Evolutionary conservation across 1,140 invertebrate genomes (phyloP).

Genomic region (Sesamia nonagrioides): DNA sequence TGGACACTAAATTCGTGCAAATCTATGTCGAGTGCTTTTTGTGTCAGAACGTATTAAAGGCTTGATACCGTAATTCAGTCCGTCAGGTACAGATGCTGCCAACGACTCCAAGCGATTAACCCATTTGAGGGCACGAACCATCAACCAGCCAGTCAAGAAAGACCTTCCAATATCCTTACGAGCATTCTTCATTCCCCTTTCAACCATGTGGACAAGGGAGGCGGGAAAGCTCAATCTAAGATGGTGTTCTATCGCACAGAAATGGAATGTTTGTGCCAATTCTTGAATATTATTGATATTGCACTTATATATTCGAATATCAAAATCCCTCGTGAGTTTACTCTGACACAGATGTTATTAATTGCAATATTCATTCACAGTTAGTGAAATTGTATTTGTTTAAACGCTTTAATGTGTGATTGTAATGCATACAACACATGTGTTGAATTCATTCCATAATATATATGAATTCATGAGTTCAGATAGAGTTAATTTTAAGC

Average conservation of each 20-base stretch:
- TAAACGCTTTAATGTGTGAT: constrained; percentile 16
- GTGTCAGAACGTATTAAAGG: constrained; percentile 59
- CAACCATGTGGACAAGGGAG: constrained; percentile 42
- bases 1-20: constrained; percentile 47
- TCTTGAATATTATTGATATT: constrained; percentile 77
- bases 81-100: constrained; percentile 80
- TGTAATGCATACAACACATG: not conserved
- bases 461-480: no score
- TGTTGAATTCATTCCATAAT: not conserved
- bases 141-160: constrained; percentile 57
- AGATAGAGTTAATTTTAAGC: no score
- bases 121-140: constrained; percentile 69
- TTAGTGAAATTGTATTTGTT: constrained; percentile 19
- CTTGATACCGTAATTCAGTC: constrained; percentile 81
- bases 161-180: constrained; percentile 58
- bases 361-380: constrained; percentile 43
- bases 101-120: constrained; percentile 81
- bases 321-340: constrained; percentile 60
- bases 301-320: constrained; percentile 68
- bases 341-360: constrained; percentile 54
- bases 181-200: constrained; percentile 21
- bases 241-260: constrained; percentile 57
- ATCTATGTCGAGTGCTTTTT: constrained; percentile 68
- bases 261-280: constrained; percentile 75
- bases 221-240: constrained; percentile 51